These are phyloP conservation scores for Hydractinia symbiolongicarpus DNA, from an alignment of 30 jellyfish, hydroid and myxozoan genomes.

Conservation along the genomic window DNA sequence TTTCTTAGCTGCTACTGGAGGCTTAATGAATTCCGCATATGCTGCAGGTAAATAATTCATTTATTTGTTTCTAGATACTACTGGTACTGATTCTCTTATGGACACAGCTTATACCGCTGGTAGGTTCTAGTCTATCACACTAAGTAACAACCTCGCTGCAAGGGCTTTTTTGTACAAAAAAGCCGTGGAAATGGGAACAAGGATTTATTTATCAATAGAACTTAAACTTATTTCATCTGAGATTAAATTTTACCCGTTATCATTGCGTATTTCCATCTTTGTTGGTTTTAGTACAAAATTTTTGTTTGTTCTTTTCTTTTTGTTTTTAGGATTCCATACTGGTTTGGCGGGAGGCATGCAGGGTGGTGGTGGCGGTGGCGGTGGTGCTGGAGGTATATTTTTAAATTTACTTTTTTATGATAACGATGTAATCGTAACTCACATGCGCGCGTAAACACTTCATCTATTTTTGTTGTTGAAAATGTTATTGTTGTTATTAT, in stretches of 20 bases:
- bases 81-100: constrained; percentile 43
- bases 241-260: too few species aligned
- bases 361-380: constrained; percentile 18
- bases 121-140: neutral
- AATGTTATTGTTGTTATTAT: neutral
- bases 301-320: neutral
- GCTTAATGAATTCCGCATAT: constrained; percentile 82
- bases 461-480: too few species aligned
- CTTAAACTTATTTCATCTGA: too few species aligned
- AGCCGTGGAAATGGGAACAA: too few species aligned
- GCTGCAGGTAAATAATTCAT: constrained; percentile 60
- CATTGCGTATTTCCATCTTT: too few species aligned
- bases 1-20: constrained; percentile 68
- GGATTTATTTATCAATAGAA: too few species aligned
- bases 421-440: too few species aligned
- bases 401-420: too few species aligned
- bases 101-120: constrained; percentile 77
- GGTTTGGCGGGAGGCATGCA: constrained; percentile 91
- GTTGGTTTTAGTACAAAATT: too few species aligned
- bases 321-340: constrained; percentile 57
- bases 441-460: too few species aligned
- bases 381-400: neutral
- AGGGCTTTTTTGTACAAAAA: too few species aligned
- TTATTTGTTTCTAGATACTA: constrained; percentile 1
- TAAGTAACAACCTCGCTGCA: too few species aligned